phyloP scores from a whole-genome alignment of 2,113 vertebrate species.

The Sinocyclocheilus grahami region DNA sequence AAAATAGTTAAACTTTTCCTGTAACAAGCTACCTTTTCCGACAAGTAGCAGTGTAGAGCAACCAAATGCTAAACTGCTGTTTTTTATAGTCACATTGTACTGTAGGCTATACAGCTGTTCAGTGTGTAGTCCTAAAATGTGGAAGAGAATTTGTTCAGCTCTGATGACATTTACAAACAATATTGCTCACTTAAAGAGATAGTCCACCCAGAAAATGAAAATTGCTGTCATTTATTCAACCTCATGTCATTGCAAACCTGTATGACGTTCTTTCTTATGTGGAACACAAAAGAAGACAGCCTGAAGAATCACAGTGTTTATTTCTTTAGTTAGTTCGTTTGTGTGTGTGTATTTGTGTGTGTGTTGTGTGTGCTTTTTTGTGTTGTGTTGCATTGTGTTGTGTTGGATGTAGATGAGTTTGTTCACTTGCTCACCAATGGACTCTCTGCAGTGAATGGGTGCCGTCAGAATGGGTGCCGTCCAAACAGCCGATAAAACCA shows the following conservation, averaged over 20 bases:
- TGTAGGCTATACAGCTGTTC: background rate
- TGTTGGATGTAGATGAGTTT: too few relatives aligned
- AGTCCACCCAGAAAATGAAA: background rate
- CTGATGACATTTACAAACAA: background rate
- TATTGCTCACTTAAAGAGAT: background rate
- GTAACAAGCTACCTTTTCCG: slow-evolving; percentile 8
- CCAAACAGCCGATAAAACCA: too few relatives aligned
- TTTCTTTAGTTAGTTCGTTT: too few relatives aligned
- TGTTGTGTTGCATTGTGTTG: too few relatives aligned
- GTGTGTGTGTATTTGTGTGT: too few relatives aligned
- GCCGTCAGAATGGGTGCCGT: too few relatives aligned
- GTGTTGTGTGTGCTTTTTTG: too few relatives aligned
- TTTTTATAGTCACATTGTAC: background rate
- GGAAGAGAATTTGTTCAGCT: background rate
- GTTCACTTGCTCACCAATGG: too few relatives aligned
- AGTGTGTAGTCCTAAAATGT: background rate
- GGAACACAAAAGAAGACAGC: too few relatives aligned
- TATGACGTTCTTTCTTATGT: too few relatives aligned
- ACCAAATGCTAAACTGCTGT: background rate
- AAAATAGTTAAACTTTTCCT: background rate
- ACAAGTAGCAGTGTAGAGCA: background rate
- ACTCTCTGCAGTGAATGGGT: too few relatives aligned
- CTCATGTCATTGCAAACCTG: background rate
- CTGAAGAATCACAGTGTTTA: too few relatives aligned
- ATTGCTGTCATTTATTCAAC: background rate